Base-by-base conservation (phyloP, 2,113 vertebrate species). In the Boleophthalmus pectinirostris region DNA sequence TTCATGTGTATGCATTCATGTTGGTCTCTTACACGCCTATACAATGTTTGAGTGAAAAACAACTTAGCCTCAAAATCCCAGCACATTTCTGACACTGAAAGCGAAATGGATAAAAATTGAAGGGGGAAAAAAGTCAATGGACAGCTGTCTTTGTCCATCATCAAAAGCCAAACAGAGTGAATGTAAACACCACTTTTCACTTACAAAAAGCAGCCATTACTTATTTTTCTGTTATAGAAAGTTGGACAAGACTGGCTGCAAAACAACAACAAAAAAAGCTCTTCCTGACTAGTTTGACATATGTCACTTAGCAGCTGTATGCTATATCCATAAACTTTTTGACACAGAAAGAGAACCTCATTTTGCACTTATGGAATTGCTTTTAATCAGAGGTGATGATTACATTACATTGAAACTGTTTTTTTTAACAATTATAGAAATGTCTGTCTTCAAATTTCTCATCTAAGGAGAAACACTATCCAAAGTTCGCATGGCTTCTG, bases 71-170 rank as follows among this genome's bases (percentile, higher is more conserved):
- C 57, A 45, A 77, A 45, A 25, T 38, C 45, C 66, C 51, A 46
- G 63, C 65, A 16, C 77, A 69, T 64, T 75, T 61, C 61, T 83
- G 64, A 56, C 51, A 56, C 45, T 21, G 23, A 23, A 25, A 69
- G 67, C 49, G 49, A 53, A 71, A 81, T 51, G 54, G 49, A 29
- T 43, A 61, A 53, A 65, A 72, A 43, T 43, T 43, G 38, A 43
- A 43, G 38, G 38, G 38, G 38, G 38, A 43, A 43, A 76, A 67
- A 56, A 47, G 53, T 65, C 70, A 69, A 77, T 23, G 74, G 73
- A 76, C 90, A 92, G 86, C 89, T 92, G 85, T 75, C 68, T 73
- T 64, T 51, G 75, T 86, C 85, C 75, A 75, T 89, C 80, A 69
- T 49, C 74, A 69, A 61, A 58, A 70, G 71, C 73, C 79, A 82